Base-by-base conservation (phyloP, 2,888 invertebrate genomes). In the Cheilosia pagana region DNA sequence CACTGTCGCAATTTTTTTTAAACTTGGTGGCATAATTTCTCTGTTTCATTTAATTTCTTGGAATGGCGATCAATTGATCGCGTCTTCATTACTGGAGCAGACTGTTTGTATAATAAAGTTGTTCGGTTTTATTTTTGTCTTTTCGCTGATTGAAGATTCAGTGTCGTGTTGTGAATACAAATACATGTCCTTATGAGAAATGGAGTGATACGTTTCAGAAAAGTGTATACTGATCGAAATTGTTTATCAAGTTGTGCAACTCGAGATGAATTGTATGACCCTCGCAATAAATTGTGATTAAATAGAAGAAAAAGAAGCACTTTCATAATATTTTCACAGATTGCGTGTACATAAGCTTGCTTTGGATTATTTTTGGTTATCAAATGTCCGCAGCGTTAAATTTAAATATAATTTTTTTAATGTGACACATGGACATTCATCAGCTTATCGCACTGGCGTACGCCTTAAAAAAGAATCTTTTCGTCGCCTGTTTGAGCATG, bases 41-140 rank as follows among this genome's bases (percentile, higher is more conserved):
- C 55, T 39, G 62, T 55, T 55, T 74, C 55, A 45, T 48, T 65
- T 74, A 48, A 74, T 63, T 74, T 65, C 63, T 65, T 48, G 25
- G 63, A 74, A 74, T 35, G 21, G 35, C 45, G 35, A 2, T 45
- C 53, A 41, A 43, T 43, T 50, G 60, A 71, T 72, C 35, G 35
- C 35, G 12, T 35, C 35, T 53, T 43, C 43, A 45, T 55, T 43
- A 43, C 28, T 50, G 55, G 41, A 53, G 55, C 67, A 68, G 43
- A 43, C 53, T 35, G 52, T 31, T 50, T 39, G 25, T 35, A 48
- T 50, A 48, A 19, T 45, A 16, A 16, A 45, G 8, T 16, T 21
- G 50, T 57, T 48, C 21, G 16, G 25, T 50, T 25, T 23, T 50
- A 16, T 41, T 28, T 71, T 28, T 52, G 28, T 28, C 4, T 41